Evolutionary conservation across 2,113 vertebrate species (phyloP), one percentile per base, ranked within the genome.

Genomic region (Pteruthius melanotis): DNA sequence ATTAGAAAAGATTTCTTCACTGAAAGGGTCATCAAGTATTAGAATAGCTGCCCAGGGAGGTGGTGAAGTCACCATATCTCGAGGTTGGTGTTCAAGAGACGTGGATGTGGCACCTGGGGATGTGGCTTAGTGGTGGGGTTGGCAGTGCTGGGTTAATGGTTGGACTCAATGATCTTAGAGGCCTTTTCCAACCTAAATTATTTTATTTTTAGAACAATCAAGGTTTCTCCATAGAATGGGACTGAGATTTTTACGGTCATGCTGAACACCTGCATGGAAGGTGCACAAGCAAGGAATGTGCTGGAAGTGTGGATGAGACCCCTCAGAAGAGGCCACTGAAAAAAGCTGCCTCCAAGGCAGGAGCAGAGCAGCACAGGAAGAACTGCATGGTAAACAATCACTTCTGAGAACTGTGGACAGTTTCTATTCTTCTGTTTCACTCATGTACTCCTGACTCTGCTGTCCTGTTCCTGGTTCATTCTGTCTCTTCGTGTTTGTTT

Each of bases 141-240:
- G 59, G 59, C 59, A 74, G 37, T 52, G 28, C 23, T 66, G 44
- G 27, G 18, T 23, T 50, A 50, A 42, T 23, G 15, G 27, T 9
- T 65, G 37, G 26, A 57, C 5, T 59, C 44, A 44, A 37, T 33
- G 23, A 66, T 13, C 13, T 44, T 10, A 30, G 28, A 59, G 10
- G 13, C 39, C 4, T 45, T 66, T 45, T 59, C 33, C 44, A 59
- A 39, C 33, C 45, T 33, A 14, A 66, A 44, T 22, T 8, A 16
- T 59, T 50, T 72, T 33, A 44, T 33, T 44, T 59, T 66, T 74
- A 33, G 52, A 17, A 59, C 40, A 72, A 39, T 26, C 10, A 45
- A 30, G 4, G 8, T 42, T 74, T n/a, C 21, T 81, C 2, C 14
- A 15, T 2, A 56, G 10, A 40, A 39, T 0, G 1, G 8, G 44